A percentile compares a stretch with the other conserved stretches of the same genome.
Evolutionary conservation across 2,113 vertebrate genomes (phyloP).

Genomic region (Xerus inauris): DNA sequence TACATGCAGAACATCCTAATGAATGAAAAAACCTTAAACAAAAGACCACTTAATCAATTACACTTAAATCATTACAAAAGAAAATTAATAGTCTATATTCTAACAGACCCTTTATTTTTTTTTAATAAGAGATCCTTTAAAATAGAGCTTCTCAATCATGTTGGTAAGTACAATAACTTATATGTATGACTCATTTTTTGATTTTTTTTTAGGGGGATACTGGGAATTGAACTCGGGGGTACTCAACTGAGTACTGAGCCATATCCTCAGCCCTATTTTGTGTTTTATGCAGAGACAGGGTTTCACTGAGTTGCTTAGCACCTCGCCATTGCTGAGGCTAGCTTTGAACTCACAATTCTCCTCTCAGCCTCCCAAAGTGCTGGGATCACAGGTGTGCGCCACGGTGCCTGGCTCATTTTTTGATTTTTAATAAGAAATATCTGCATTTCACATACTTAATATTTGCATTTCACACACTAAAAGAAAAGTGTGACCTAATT

Average conservation of each 20-base stretch:
- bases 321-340: too few species aligned
- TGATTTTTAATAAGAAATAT: neutral
- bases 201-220: neutral
- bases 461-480: neutral
- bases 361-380: too few species aligned
- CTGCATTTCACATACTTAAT: neutral
- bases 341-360: too few species aligned
- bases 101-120: neutral
- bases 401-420: too few species aligned
- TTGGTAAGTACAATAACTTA: neutral
- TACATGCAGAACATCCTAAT: neutral
- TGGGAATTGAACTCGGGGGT: too few species aligned
- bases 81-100: conserved; percentile 11
- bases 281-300: too few species aligned
- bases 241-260: too few species aligned
- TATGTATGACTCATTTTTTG: neutral
- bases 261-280: too few species aligned
- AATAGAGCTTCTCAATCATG: neutral
- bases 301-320: too few species aligned
- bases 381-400: too few species aligned
- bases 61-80: neutral
- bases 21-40: conserved; percentile 32
- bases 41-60: neutral
- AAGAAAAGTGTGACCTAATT: neutral
- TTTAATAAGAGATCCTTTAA: neutral